Percentiles rank a stretch among this genome's conserved stretches.
Evolutionary conservation across 2,113 vertebrate species (phyloP).

Genomic region (Gulo gulo): DNA sequence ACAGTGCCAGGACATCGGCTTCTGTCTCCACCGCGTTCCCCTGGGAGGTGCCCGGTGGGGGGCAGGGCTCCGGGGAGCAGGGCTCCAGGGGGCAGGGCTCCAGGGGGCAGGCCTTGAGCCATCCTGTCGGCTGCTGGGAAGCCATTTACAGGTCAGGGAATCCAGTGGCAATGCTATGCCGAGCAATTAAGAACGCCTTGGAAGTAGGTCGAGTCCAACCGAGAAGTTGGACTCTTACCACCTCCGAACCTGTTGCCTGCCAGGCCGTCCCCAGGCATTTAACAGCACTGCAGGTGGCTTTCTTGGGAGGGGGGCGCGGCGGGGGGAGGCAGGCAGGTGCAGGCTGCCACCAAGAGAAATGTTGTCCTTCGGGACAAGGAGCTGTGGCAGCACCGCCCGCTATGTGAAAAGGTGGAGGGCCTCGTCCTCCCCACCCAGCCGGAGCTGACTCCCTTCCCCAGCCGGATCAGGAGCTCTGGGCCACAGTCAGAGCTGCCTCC

Average conservation of each 20-base stretch:
- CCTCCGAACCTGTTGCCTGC: constrained; percentile 5
- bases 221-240: neutral
- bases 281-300: neutral
- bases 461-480: neutral
- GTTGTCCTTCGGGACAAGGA: neutral
- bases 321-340: rapidly evolving
- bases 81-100: neutral
- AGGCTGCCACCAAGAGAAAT: neutral
- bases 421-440: neutral
- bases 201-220: constrained; percentile 47
- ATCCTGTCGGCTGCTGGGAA: neutral
- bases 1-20: neutral
- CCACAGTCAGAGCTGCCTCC: neutral
- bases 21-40: neutral
- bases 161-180: neutral
- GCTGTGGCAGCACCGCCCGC: neutral
- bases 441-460: neutral
- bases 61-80: neutral
- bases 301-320: neutral
- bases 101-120: neutral
- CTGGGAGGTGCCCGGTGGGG: neutral
- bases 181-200: constrained; percentile 35
- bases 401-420: neutral
- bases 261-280: neutral
- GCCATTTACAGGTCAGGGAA: neutral